Base-by-base conservation (phyloP, 2,888 invertebrate species). In the Germaria angustata region DNA sequence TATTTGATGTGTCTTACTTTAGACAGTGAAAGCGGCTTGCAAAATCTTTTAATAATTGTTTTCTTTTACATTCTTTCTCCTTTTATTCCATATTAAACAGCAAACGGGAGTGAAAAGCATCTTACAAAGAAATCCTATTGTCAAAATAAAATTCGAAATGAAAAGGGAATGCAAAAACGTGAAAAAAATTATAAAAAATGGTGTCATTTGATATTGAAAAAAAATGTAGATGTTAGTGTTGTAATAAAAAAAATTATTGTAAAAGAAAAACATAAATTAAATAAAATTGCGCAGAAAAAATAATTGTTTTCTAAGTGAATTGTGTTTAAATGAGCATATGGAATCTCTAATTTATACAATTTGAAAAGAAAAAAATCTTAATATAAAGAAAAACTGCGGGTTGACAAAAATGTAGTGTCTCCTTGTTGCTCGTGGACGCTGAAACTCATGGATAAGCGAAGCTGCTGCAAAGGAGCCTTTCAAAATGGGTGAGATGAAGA, bases 401-500 rank as follows among this genome's bases (percentile, higher is more conserved):
- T 5, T n/a, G 1, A 66, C 7, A 28, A 32, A 44, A 41, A 2
- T 36, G n/a, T 57, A 57, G 36, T 41, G 24, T 59, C 17, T n/a
- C 7, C 9, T 2, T 13, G 11, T 20, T 20, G 20, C 13, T 6
- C 9, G 11, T 57, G 20, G 13, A 57, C 11, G 20, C 20, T 24
- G 24, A 22, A 20, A 44, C 65, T 44, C 41, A 75, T 75, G 73
- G 73, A 75, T 65, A 65, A 65, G 11, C 44, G 63, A 7, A 34
- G 55, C 15, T 13, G 22, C 9, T 9, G 8, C 2, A 41, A 32
- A 44, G 20, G 32, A 65, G 5, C 32, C 15, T 8, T 32, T 24
- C 8, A 55, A 41, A 65, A 75, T 75, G 73, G 73, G 63, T 75
- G 13, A 75, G 73, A 34, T 20, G 1, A 22, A 22, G 34, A 13